Conservation (phyloP, 2,888 invertebrate genomes). For the Amaurobius ferox region DNA sequence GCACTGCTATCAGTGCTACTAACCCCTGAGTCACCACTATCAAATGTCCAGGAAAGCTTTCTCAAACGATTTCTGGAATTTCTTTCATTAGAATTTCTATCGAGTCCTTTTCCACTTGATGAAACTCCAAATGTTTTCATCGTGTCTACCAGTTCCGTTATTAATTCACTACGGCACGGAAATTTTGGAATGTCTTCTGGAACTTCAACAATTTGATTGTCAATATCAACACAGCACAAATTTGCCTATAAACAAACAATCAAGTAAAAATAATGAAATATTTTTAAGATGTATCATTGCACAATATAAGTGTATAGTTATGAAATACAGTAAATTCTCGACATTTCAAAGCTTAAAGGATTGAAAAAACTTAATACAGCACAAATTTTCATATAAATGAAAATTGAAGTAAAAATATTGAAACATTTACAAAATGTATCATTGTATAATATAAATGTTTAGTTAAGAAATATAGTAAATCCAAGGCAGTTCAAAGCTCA, state of each 20-base stretch:
- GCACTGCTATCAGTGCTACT: constrained; percentile 77
- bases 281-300: too few species aligned
- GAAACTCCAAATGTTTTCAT: constrained; percentile 80
- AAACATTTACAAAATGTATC: too few species aligned
- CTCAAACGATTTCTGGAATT: constrained; percentile 77
- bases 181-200: constrained; percentile 97
- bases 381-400: too few species aligned
- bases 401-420: too few species aligned
- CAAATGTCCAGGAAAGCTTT: constrained; percentile 84
- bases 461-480: too few species aligned
- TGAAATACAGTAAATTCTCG: too few species aligned
- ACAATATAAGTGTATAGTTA: too few species aligned
- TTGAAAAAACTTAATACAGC: too few species aligned
- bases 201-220: constrained; percentile 92
- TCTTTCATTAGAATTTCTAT: constrained; percentile 75
- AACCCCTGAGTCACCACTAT: constrained; percentile 78
- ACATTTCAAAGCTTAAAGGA: too few species aligned
- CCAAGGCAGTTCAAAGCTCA: too few species aligned
- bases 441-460: too few species aligned
- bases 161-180: constrained; percentile 91
- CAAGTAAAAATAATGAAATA: too few species aligned
- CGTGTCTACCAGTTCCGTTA: constrained; percentile 85
- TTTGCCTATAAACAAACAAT: constrained; percentile 84
- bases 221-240: constrained; percentile 96
- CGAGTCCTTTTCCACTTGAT: constrained; percentile 42